A percentile compares a stretch with the other conserved stretches of the same genome.
These are phyloP conservation scores for Dione juno DNA, from an alignment of 2,888 invertebrate species.

Conservation along the genomic window DNA sequence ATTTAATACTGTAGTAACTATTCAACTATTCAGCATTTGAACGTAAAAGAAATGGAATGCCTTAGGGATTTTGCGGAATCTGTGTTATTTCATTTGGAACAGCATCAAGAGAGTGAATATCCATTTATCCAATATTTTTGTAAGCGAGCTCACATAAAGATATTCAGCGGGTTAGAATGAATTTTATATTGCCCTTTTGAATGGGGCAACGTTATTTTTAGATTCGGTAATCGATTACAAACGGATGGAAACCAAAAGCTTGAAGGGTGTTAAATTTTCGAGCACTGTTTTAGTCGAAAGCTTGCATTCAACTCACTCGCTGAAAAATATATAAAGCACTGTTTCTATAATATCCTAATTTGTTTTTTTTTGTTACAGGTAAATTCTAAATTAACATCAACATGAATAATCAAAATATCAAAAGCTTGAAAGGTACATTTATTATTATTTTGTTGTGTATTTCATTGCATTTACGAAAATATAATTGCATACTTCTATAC, in stretches of 20 bases:
- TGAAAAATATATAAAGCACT: neutral
- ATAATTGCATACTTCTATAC: neutral
- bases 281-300: neutral
- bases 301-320: neutral
- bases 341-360: neutral
- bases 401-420: too few relatives aligned
- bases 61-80: constrained; percentile 33
- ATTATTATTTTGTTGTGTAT: neutral
- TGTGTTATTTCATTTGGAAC: constrained; percentile 36
- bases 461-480: neutral
- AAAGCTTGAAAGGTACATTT: constrained; percentile 5
- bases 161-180: constrained; percentile 24
- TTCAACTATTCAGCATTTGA: constrained; percentile 24
- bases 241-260: constrained; percentile 3
- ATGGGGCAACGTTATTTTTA: constrained; percentile 16
- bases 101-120: constrained; percentile 28
- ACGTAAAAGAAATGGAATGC: constrained; percentile 28
- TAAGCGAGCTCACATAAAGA: constrained; percentile 12
- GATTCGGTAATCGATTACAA: constrained; percentile 20
- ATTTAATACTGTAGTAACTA: constrained; percentile 27
- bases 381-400: neutral
- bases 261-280: constrained; percentile 14
- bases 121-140: constrained; percentile 22
- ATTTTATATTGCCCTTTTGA: constrained; percentile 26
- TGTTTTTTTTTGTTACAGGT: neutral